Conservation (phyloP, 1,140 invertebrate species). For the Drosophila melanica region DNA sequence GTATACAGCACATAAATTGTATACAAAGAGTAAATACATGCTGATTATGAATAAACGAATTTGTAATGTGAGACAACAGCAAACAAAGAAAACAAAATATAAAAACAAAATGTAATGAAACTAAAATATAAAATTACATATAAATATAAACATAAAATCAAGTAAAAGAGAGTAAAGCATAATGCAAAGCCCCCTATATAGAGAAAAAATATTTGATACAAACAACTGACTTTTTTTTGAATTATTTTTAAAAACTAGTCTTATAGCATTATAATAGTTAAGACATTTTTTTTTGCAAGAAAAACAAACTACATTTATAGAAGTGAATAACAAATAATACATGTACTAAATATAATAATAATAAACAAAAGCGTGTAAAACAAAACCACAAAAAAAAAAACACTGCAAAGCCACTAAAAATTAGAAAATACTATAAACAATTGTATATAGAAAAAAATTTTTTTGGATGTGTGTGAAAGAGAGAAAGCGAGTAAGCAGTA, state of each 20-base stretch:
- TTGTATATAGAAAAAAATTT: constrained; percentile 14
- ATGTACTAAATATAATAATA: constrained; percentile 28
- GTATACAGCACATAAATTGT: not conserved
- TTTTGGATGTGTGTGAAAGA: not conserved
- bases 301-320: constrained; percentile 44
- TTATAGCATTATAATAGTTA: constrained; percentile 69
- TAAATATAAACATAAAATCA: not conserved
- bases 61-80: constrained; percentile 7
- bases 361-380: constrained; percentile 10
- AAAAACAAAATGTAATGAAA: not conserved
- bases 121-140: not conserved
- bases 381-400: constrained; percentile 9
- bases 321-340: constrained; percentile 13
- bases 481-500: not conserved
- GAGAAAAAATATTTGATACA: constrained; percentile 15
- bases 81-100: not conserved
- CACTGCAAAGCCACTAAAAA: not conserved
- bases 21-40: not conserved
- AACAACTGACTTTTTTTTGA: constrained; percentile 47
- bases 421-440: constrained; percentile 5
- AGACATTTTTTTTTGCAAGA: constrained; percentile 65
- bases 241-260: constrained; percentile 66
- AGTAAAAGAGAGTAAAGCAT: not conserved
- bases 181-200: not conserved
- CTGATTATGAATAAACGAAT: constrained; percentile 6